Conservation (phyloP, 2,113 vertebrate species). For the Serinus canaria region DNA sequence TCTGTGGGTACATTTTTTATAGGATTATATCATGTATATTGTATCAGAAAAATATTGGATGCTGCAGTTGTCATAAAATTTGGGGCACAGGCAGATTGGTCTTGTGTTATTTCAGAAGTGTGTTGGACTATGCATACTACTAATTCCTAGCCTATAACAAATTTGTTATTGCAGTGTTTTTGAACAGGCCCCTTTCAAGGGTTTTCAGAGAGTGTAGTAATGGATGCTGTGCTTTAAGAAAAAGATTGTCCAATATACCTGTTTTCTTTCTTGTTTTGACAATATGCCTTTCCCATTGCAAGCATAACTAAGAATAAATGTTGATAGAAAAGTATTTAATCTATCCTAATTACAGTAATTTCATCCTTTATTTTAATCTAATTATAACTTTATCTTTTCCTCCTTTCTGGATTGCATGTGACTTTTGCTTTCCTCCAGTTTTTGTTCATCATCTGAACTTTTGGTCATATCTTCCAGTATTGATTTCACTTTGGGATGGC, state of each 20-base stretch:
- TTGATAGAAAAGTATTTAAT: background rate
- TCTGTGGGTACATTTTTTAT: background rate
- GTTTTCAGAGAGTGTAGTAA: background rate
- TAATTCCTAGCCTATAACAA: background rate
- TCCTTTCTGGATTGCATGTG: background rate
- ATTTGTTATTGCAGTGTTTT: background rate
- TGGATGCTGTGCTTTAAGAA: background rate
- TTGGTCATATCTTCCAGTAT: background rate
- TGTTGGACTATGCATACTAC: background rate
- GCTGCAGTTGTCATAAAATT: background rate
- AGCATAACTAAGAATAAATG: background rate
- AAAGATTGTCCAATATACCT: background rate
- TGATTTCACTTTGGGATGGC: background rate
- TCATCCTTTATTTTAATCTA: background rate
- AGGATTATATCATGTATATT: background rate
- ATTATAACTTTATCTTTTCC: background rate
- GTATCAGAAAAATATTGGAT: background rate
- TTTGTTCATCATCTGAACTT: background rate
- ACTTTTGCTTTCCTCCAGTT: background rate
- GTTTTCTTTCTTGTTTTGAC: background rate
- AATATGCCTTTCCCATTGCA: background rate
- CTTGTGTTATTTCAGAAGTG: background rate
- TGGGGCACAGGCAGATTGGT: background rate
- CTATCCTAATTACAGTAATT: background rate
- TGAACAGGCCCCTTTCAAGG: background rate